Percentiles rank a stretch among this genome's conserved stretches.
Evolutionary conservation across 2,797 vertebrate species (phyloP).

Genomic region (Sebastiscus albofasciatus): DNA sequence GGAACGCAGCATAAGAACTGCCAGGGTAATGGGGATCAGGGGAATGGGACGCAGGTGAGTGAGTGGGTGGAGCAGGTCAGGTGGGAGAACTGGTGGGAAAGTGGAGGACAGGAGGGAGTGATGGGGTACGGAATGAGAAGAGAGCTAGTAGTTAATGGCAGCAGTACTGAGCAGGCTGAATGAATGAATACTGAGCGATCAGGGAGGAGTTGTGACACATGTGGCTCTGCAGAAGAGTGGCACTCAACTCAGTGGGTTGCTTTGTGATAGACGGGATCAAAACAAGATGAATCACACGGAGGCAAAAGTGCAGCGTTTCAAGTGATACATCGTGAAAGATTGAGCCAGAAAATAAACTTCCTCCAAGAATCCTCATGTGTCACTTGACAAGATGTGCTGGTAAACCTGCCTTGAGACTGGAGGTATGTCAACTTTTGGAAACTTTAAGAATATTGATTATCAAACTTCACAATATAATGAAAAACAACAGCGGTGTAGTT

Average conservation of each 20-base stretch:
- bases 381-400: background rate
- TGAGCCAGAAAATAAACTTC: slow-evolving; percentile 4
- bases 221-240: background rate
- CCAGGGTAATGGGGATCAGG: background rate
- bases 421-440: background rate
- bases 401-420: background rate
- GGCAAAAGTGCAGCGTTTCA: background rate
- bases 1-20: rapidly evolving
- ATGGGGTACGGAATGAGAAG: background rate
- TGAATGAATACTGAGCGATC: background rate
- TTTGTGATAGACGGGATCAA: slow-evolving; percentile 4
- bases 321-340: background rate
- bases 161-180: background rate
- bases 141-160: background rate
- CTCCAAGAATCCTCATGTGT: background rate
- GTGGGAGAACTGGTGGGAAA: background rate
- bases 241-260: background rate
- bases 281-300: slow-evolving; percentile 1
- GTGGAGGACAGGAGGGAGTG: background rate
- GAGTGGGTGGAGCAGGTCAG: background rate
- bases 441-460: slow-evolving; percentile 2
- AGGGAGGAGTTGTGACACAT: background rate
- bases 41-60: background rate
- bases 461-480: background rate
- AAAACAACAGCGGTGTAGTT: background rate